Conservation (phyloP, 1,140 invertebrate genomes). For the Meloidogyne chitwoodi region DNA sequence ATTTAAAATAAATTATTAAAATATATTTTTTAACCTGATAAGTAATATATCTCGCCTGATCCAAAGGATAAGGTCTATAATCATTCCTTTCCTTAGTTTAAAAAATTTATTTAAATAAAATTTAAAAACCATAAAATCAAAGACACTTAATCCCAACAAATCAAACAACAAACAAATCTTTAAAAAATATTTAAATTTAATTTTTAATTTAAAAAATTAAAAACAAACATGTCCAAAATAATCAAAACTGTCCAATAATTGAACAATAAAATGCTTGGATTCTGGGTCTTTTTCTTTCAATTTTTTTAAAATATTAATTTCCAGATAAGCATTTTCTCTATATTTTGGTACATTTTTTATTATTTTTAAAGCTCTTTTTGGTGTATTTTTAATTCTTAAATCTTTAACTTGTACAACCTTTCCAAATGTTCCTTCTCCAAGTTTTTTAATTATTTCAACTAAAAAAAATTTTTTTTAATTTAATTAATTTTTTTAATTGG, state of each 20-base stretch:
- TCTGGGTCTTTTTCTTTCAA: slow-evolving; percentile 86
- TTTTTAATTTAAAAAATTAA: too few species aligned
- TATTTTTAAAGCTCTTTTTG: slow-evolving; percentile 83
- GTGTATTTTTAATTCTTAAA: slow-evolving; percentile 72
- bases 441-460: slow-evolving; percentile 95
- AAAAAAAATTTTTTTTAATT: too few species aligned
- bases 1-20: too few species aligned
- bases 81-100: slow-evolving; percentile 88
- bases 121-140: slow-evolving; percentile 14
- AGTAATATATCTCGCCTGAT: slow-evolving; percentile 92
- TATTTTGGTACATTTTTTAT: slow-evolving; percentile 99
- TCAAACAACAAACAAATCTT: slow-evolving; percentile 63
- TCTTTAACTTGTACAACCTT: slow-evolving; percentile 96
- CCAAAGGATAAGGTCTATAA: slow-evolving; percentile 93
- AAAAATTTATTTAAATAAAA: slow-evolving; percentile 49
- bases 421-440: slow-evolving; percentile 99
- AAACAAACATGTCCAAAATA: slow-evolving; percentile 72
- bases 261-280: slow-evolving; percentile 87
- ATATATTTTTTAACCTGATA: slow-evolving; percentile 68
- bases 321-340: slow-evolving; percentile 93
- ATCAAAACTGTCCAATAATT: slow-evolving; percentile 98
- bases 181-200: too few species aligned
- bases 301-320: slow-evolving; percentile 96
- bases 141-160: neutral
- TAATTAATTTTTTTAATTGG: too few species aligned